These are phyloP conservation scores for Peromyscus nudipes DNA, from an alignment of 2,797 vertebrate genomes.

Conservation along the genomic window DNA sequence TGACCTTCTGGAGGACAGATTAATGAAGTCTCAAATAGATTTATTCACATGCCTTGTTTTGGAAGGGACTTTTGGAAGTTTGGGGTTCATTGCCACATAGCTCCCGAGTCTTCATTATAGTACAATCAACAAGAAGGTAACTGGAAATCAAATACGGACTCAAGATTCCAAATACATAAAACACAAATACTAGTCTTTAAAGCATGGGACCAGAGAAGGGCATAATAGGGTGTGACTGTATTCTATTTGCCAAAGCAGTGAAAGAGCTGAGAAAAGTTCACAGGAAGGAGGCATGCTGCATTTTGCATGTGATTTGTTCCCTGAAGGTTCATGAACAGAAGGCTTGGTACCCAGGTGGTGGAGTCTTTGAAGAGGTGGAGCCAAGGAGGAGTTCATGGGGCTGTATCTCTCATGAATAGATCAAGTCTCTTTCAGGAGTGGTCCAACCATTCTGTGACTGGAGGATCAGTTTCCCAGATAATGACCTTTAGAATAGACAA, in stretches of 20 bases:
- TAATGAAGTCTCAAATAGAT: not conserved
- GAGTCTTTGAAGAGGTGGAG: not conserved
- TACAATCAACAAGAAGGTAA: not conserved
- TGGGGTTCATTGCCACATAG: not conserved
- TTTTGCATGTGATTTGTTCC: not conserved
- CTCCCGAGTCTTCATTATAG: not conserved
- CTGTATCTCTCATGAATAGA: not conserved
- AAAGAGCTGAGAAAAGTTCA: not conserved
- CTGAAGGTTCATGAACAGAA: no score
- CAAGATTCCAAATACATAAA: not conserved
- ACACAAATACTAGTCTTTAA: not conserved
- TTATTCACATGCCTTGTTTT: not conserved
- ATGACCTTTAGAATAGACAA: not conserved
- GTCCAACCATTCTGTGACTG: not conserved
- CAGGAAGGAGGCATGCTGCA: not conserved
- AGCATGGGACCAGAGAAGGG: not conserved
- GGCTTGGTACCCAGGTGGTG: not conserved
- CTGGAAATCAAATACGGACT: not conserved
- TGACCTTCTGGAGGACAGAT: not conserved
- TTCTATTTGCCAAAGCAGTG: not conserved
- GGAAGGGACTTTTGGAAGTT: not conserved
- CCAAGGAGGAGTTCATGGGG: not conserved
- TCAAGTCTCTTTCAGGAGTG: not conserved
- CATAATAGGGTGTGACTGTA: not conserved
- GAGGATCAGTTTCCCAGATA: not conserved